phyloP scores from a whole-genome alignment of 2,888 invertebrate species.

The Eudemis profundana region DNA sequence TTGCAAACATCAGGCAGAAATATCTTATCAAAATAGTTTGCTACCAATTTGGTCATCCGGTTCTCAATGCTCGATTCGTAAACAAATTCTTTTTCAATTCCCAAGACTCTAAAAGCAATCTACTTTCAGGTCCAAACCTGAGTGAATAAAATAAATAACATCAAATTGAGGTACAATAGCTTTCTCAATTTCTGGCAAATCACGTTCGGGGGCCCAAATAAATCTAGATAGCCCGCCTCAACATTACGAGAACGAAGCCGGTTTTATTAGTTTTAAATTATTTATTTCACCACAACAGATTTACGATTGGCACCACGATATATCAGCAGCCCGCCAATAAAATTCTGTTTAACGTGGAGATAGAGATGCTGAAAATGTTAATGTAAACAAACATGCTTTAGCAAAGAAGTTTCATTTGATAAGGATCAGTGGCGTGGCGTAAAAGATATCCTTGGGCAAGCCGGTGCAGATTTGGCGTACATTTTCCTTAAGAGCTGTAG shows the following conservation, averaged over 20 bases:
- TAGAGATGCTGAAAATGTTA: conserved; percentile 48
- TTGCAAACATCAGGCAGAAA: too few species aligned
- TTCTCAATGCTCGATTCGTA: not conserved
- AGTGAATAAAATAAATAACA: conserved; percentile 21
- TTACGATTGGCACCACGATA: conserved; percentile 81
- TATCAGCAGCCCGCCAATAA: conserved; percentile 81
- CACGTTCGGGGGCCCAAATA: conserved; percentile 42
- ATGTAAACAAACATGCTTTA: not conserved
- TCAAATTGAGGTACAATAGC: conserved; percentile 28
- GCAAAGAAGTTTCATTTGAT: too few species aligned
- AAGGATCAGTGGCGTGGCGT: too few species aligned
- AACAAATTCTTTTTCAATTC: not conserved
- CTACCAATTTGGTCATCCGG: too few species aligned
- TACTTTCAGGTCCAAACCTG: not conserved
- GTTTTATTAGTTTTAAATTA: conserved; percentile 84
- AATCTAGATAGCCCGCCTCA: conserved; percentile 46
- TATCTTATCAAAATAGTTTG: not conserved
- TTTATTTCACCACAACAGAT: conserved; percentile 82
- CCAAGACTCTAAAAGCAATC: conserved; percentile 17
- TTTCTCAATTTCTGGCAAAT: conserved; percentile 30
- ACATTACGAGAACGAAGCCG: conserved; percentile 55
- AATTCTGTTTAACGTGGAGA: conserved; percentile 59
- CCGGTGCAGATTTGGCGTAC: too few species aligned
- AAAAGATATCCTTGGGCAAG: too few species aligned
- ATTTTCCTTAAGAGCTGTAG: too few species aligned